Evolutionary conservation across 2,797 vertebrate genomes (phyloP), one percentile per base, ranked within the genome.

Genomic region (Carapus acus): DNA sequence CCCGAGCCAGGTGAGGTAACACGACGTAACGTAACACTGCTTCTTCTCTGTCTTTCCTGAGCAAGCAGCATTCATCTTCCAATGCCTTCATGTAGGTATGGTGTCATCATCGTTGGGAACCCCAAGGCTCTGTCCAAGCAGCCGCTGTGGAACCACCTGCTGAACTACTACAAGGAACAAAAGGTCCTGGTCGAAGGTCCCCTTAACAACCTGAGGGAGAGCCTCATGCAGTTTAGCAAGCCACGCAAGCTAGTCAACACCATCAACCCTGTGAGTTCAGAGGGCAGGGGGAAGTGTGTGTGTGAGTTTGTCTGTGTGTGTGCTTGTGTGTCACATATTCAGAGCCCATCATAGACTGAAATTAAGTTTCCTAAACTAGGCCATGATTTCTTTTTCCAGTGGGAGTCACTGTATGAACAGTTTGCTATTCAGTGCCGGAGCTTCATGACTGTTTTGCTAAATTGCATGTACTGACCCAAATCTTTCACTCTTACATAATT

Each of bases 161-260:
- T 97, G 27, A 96, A 94, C 72, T 96, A 97, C 80, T 97, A 96
- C 79, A 97, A 97, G 79, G 94, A 97, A 69, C 94, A 97, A 84
- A 95, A 95, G 77, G 94, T 96, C 40, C 88, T 97, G 71, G 94
- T 96, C n/a, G 94, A 97, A 60, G 94, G 94, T 0, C 94, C 94
- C 0, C 89, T 96, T 8, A 97, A 96, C 74, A 97, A 97, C 79
- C 88, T 97, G 46, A 84, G 94, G 0, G 94, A 96, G 80, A 96
- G 94, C 78, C 91, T 97, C 2, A 97, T 97, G 94, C 94, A 97
- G 58, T 97, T 97, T 85, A 97, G 94, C 89, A 97, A 97, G 74
- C 94, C 94, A 0, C 89, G 94, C 48, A 97, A 97, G 54, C 90
- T 97, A 0, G 93, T 97, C 77, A 97, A 97, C 69, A 95, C 94